Conservation (phyloP, 1,140 invertebrate genomes). For the Achatina immaculata region DNA sequence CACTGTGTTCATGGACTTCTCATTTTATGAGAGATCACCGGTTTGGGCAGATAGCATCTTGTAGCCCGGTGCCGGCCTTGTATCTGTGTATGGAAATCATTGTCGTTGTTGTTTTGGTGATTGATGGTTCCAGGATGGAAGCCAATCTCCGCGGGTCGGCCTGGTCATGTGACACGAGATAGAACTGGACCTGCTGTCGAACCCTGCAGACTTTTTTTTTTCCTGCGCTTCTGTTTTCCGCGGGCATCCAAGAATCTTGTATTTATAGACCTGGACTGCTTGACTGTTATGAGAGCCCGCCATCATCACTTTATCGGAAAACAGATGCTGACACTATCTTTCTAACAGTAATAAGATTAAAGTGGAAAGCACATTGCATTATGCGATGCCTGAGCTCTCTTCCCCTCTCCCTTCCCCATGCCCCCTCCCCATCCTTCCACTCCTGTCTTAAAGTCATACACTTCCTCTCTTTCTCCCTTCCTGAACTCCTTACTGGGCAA, state of each 20-base stretch:
- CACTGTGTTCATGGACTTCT: no score
- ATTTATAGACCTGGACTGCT: neutral
- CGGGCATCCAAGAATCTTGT: neutral
- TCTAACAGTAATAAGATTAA: no score
- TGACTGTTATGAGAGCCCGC: neutral
- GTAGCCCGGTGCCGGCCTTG: neutral
- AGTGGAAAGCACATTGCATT: no score
- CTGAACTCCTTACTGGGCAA: no score
- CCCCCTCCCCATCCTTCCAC: neutral
- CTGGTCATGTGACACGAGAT: slow-evolving; percentile 14
- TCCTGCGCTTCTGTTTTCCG: neutral
- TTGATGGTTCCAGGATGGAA: slow-evolving; percentile 1
- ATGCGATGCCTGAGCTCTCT: no score
- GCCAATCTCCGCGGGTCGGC: slow-evolving; percentile 7
- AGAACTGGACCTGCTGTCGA: neutral
- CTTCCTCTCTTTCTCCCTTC: no score
- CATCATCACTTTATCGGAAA: neutral
- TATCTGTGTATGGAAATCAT: slow-evolving; percentile 6
- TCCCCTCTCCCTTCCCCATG: neutral
- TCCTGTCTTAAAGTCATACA: neutral
- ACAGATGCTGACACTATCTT: neutral
- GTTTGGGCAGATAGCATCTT: slow-evolving; percentile 8
- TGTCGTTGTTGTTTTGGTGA: neutral
- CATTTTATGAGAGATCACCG: no score
- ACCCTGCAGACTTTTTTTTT: neutral